Percentiles rank a stretch among this genome's conserved stretches.
These are phyloP conservation scores for Eupithecia dodoneata DNA, from an alignment of 2,888 invertebrate species.

Conservation along the genomic window DNA sequence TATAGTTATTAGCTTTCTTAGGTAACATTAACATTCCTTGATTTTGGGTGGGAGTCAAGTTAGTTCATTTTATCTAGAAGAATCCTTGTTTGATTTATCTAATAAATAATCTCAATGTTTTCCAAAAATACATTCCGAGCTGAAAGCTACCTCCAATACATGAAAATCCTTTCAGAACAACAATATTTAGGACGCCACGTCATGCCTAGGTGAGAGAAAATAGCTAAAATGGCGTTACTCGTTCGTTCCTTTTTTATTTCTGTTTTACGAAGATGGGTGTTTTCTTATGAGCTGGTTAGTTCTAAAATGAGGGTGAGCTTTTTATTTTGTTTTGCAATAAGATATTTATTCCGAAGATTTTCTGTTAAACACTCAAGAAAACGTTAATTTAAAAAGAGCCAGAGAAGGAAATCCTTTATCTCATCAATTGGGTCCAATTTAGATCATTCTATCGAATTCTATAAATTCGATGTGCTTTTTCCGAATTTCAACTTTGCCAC, in stretches of 20 bases:
- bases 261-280: conserved; percentile 14
- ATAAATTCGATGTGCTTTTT: no score
- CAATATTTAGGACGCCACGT: conserved; percentile 16
- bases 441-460: no score
- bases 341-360: background rate
- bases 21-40: conserved; percentile 1
- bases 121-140: background rate
- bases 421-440: background rate
- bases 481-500: no score
- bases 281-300: conserved; percentile 6
- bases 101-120: background rate
- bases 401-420: background rate
- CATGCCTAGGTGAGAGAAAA: conserved; percentile 15
- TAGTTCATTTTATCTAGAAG: background rate
- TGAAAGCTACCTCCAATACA: conserved; percentile 19
- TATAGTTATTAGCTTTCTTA: conserved; percentile 15
- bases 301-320: background rate
- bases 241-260: conserved; percentile 16
- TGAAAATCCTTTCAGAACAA: conserved; percentile 26
- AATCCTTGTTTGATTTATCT: background rate
- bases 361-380: background rate
- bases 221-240: conserved; percentile 14
- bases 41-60: background rate
- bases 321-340: background rate
- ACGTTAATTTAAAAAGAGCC: background rate